A percentile compares a stretch with the other conserved stretches of the same genome.
These are phyloP conservation scores for Balanococcus diminutus DNA, from an alignment of 2,888 invertebrate species.

Conservation along the genomic window DNA sequence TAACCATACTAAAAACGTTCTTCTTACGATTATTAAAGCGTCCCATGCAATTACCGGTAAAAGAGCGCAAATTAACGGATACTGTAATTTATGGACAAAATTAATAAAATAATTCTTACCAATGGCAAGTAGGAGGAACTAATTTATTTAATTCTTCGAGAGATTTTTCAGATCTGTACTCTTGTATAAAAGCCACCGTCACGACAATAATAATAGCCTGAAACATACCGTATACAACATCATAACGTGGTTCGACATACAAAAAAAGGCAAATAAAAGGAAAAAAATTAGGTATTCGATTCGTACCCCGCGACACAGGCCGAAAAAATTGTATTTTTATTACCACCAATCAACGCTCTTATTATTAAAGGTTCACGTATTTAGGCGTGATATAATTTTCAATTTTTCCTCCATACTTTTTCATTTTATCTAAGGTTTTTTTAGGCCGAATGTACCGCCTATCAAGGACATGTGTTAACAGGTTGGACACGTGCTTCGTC, in stretches of 20 bases:
- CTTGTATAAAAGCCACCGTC: conserved; percentile 98
- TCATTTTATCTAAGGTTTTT: background rate
- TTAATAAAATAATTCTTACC: conserved; percentile 65
- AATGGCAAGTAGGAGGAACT: conserved; percentile 94
- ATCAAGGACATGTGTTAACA: background rate
- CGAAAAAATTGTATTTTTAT: background rate
- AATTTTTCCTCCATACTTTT: background rate
- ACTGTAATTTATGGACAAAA: conserved; percentile 23
- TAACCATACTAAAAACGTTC: conserved; percentile 41
- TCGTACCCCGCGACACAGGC: too few species aligned
- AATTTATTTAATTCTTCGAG: conserved; percentile 95
- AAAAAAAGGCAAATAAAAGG: too few species aligned
- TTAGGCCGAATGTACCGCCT: background rate
- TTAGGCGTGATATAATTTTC: background rate
- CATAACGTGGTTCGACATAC: background rate
- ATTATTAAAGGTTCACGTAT: background rate
- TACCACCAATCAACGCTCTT: background rate
- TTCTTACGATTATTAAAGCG: conserved; percentile 16
- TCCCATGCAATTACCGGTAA: conserved; percentile 21
- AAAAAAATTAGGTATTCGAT: too few species aligned
- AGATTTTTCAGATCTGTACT: conserved; percentile 98
- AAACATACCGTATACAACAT: conserved; percentile 54
- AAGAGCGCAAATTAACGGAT: conserved; percentile 41
- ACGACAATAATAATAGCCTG: conserved; percentile 88
- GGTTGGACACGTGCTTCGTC: background rate